Percentiles rank a stretch among this genome's conserved stretches.
These are phyloP conservation scores for Nyctalus aviator DNA, from an alignment of 2,797 vertebrate genomes.

Conservation along the genomic window DNA sequence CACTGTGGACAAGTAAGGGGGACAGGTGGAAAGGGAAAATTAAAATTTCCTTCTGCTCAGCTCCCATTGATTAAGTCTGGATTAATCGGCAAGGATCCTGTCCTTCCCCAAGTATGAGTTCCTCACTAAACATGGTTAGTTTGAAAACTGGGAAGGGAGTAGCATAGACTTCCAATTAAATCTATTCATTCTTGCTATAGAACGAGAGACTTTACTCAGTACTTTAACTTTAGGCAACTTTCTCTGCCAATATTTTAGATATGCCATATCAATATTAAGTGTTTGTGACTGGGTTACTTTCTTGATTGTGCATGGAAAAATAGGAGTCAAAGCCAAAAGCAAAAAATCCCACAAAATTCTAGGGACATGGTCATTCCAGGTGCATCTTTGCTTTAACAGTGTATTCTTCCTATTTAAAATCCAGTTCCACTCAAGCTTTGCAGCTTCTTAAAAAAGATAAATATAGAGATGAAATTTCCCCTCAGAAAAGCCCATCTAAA, in stretches of 20 bases:
- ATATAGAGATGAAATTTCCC: conserved; percentile 47
- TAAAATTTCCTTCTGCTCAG: conserved; percentile 16
- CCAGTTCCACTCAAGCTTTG: neutral
- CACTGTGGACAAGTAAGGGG: neutral
- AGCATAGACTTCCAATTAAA: conserved; percentile 39
- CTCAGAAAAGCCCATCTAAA: conserved; percentile 43
- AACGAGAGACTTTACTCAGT: conserved; percentile 51
- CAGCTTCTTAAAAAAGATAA: conserved; percentile 60
- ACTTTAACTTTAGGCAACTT: conserved; percentile 46
- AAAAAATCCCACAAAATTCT: no score
- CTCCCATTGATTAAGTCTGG: neutral
- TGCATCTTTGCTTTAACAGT: neutral
- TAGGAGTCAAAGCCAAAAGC: conserved; percentile 5
- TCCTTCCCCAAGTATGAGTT: neutral
- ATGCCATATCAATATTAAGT: conserved; percentile 20
- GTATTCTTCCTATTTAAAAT: conserved; percentile 37
- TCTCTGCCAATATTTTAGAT: conserved; percentile 33
- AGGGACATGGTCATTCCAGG: neutral
- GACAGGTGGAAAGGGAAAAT: neutral
- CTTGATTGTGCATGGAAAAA: conserved; percentile 29
- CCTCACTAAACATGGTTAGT: conserved; percentile 20
- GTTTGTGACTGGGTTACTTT: conserved; percentile 19
- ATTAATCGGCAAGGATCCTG: neutral
- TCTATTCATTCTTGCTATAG: conserved; percentile 20
- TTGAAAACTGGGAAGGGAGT: conserved; percentile 58